Conservation (phyloP, 2,797 vertebrate species). For the Menidia menidia region DNA sequence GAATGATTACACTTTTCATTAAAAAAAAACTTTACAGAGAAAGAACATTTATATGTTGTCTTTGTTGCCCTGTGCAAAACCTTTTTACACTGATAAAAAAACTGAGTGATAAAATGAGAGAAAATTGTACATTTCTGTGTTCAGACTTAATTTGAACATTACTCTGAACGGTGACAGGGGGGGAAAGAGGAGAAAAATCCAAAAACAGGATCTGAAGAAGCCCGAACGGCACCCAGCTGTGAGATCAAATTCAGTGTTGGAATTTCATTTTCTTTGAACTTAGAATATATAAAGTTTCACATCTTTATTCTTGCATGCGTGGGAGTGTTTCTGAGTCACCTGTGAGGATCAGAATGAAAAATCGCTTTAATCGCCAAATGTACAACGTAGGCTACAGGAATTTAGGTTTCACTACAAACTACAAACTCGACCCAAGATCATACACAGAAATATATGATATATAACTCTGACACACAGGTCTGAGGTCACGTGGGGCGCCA, state of each 20-base stretch:
- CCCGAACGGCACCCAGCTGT: constrained; percentile 18
- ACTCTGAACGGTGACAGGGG: not conserved
- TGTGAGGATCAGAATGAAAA: constrained; percentile 23
- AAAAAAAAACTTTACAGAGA: too few species aligned
- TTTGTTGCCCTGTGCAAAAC: too few species aligned
- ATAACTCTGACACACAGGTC: too few species aligned
- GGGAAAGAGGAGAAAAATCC: constrained; percentile 7
- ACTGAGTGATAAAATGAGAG: too few species aligned
- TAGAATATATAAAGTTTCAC: constrained; percentile 72
- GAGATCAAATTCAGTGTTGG: constrained; percentile 42
- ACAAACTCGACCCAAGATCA: too few species aligned
- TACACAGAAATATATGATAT: too few species aligned
- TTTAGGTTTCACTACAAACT: too few species aligned
- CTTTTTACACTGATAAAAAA: too few species aligned
- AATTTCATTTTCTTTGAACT: constrained; percentile 76
- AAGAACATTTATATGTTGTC: too few species aligned
- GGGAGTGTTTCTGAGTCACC: constrained; percentile 72
- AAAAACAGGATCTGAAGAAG: constrained; percentile 16
- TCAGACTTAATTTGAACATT: not conserved
- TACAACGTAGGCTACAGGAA: too few species aligned
- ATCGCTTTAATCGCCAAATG: too few species aligned
- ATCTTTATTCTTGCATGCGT: constrained; percentile 66
- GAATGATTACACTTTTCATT: not conserved
- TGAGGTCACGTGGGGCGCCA: constrained; percentile 39
- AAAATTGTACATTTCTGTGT: not conserved